phyloP scores from a whole-genome alignment of 2,797 vertebrate species.

The Lithobates pipiens region DNA sequence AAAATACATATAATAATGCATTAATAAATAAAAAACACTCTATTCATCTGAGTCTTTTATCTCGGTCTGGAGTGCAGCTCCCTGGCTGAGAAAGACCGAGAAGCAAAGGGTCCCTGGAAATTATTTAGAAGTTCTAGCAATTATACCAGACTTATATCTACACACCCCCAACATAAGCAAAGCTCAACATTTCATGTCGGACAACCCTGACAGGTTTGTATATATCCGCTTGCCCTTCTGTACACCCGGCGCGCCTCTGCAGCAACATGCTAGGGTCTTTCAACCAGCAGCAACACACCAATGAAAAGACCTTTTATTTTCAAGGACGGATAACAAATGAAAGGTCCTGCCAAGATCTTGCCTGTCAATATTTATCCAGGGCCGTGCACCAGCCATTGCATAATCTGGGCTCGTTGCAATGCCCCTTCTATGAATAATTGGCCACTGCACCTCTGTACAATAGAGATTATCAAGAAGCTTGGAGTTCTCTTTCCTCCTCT shows the following conservation, averaged over 20 bases:
- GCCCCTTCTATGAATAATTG: constrained; percentile 59
- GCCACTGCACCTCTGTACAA: constrained; percentile 63
- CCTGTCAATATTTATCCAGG: constrained; percentile 75
- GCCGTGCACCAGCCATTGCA: constrained; percentile 65
- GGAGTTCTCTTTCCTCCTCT: constrained; percentile 44
- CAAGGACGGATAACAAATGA: constrained; percentile 64
- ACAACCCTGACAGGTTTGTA: neutral
- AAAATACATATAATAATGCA: too few species aligned
- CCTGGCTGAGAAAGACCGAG: too few species aligned
- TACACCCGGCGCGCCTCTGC: constrained; percentile 55
- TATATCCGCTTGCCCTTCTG: neutral
- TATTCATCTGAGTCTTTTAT: too few species aligned
- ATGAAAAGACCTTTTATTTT: constrained; percentile 68
- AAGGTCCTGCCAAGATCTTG: constrained; percentile 64
- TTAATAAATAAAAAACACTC: too few species aligned
- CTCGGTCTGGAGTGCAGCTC: too few species aligned
- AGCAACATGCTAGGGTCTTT: constrained; percentile 64
- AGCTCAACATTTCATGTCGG: neutral
- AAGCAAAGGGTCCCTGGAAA: too few species aligned
- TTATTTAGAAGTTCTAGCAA: neutral
- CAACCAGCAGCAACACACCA: constrained; percentile 53
- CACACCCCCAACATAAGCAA: neutral
- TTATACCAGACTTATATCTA: neutral
- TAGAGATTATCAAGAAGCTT: constrained; percentile 62
- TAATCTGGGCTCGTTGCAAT: constrained; percentile 63